Conservation (phyloP, 2,113 vertebrate genomes). For the Xiphophorus maculatus region DNA sequence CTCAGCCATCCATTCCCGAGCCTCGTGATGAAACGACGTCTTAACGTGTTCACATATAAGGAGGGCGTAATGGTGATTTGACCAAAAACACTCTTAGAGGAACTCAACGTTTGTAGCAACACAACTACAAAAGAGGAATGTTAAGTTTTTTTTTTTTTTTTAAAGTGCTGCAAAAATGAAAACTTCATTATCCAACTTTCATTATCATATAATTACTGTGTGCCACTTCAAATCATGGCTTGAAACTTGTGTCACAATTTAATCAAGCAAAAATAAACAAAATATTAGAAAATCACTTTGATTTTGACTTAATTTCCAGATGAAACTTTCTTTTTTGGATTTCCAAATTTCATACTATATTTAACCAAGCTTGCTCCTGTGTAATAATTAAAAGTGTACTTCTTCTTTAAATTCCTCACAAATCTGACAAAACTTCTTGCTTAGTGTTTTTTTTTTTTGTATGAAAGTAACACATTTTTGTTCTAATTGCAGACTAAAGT, state of each 20-base stretch:
- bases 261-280: neutral
- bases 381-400: neutral
- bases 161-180: neutral
- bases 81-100: conserved; percentile 26
- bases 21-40: conserved; percentile 70
- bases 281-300: neutral
- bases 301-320: neutral
- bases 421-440: too few species aligned
- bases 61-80: conserved; percentile 65
- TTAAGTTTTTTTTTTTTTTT: conserved; percentile 2
- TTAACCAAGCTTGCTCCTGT: neutral
- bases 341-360: neutral
- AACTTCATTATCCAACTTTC: neutral
- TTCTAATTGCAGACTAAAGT: too few species aligned
- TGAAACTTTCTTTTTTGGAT: neutral
- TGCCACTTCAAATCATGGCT: neutral
- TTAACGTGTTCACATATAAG: conserved; percentile 61
- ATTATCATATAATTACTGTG: neutral
- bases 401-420: too few species aligned
- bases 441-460: neutral
- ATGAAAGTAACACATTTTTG: neutral
- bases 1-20: conserved; percentile 72
- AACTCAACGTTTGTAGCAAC: conserved; percentile 14
- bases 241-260: neutral
- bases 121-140: conserved; percentile 28